Evolutionary conservation across 2,888 invertebrate genomes (phyloP).

Genomic region (Nematopogon swammerdamellus): DNA sequence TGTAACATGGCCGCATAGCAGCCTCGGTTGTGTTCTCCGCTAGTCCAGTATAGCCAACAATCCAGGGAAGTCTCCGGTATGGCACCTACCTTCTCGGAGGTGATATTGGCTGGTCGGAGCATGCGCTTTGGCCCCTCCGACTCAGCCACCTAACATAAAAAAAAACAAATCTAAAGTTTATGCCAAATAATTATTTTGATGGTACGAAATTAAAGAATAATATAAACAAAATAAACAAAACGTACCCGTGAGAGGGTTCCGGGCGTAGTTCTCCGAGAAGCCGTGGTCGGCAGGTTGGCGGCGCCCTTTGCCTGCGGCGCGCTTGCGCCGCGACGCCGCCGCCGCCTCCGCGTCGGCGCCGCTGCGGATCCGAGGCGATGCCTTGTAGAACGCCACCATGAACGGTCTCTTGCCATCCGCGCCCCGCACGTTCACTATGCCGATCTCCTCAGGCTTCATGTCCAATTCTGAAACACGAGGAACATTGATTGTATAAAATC

Average conservation of each 20-base stretch:
- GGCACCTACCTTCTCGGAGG: too few species aligned
- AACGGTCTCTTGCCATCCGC: slow-evolving; percentile 86
- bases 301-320: slow-evolving; percentile 55
- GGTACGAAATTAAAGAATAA: too few species aligned
- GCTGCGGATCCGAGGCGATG: slow-evolving; percentile 44
- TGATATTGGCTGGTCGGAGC: too few species aligned
- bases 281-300: slow-evolving; percentile 30
- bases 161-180: too few species aligned
- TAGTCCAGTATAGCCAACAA: too few species aligned
- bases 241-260: slow-evolving; percentile 55
- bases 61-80: too few species aligned
- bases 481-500: background rate
- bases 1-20: too few species aligned
- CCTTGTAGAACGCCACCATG: slow-evolving; percentile 86
- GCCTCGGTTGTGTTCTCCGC: too few species aligned
- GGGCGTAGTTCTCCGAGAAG: slow-evolving; percentile 48
- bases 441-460: slow-evolving; percentile 80
- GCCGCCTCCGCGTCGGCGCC: slow-evolving; percentile 51
- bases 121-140: too few species aligned
- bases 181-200: too few species aligned
- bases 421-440: slow-evolving; percentile 72
- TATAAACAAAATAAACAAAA: too few species aligned
- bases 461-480: slow-evolving; percentile 60
- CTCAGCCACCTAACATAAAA: too few species aligned
- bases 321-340: slow-evolving; percentile 40